Evolutionary conservation across 23 tunicate species (phyloP), one percentile per base, ranked within the genome.

Genomic region (Aplidium turbinatum): DNA sequence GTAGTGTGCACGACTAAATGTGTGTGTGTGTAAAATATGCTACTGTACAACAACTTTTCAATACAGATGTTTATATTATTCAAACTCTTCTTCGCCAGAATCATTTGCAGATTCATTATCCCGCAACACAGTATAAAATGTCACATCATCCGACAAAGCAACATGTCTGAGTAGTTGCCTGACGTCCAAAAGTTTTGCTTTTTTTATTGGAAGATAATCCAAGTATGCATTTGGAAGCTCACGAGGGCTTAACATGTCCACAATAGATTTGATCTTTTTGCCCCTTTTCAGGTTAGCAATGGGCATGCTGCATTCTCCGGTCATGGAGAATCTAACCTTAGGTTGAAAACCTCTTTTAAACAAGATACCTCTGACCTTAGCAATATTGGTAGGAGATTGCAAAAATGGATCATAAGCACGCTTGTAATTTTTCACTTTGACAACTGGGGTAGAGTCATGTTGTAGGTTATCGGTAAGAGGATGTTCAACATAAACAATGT

Each of bases 381-480:
- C 13, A 26, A 60, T 60, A 20, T 20, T 20, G 13, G 13, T 30
- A 13, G 36, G 31, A 30, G 68, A 11, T 60, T 20, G 35, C 5
- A 60, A 20, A 4, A 27, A 30, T 26, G 36, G 68, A 30, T 60
- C 38, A 27, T 28, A 60, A 60, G 20, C 11, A 5, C 9, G 36
- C 20, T 60, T 60, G 36, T 26, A 60, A 30, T 60, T 38, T 7
- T 26, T 4, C 19, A 54, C 60, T 20, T 54, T 16, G 60, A 54
- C 22, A 18, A 54, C 60, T 11, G 60, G 22, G 19, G 60, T 60
- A 6, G 20, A 16, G 31, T 60, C 68, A 60, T 60, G 16, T 6
- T 30, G 13, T 20, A 60, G 5, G 31, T 60, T 38, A 60, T 60
- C 38, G 5, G 68, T 60, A 5, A 60, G 36, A 60, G 68, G 38